Conservation (phyloP, 1,140 invertebrate genomes). For the Drosophila sturtevanti region DNA sequence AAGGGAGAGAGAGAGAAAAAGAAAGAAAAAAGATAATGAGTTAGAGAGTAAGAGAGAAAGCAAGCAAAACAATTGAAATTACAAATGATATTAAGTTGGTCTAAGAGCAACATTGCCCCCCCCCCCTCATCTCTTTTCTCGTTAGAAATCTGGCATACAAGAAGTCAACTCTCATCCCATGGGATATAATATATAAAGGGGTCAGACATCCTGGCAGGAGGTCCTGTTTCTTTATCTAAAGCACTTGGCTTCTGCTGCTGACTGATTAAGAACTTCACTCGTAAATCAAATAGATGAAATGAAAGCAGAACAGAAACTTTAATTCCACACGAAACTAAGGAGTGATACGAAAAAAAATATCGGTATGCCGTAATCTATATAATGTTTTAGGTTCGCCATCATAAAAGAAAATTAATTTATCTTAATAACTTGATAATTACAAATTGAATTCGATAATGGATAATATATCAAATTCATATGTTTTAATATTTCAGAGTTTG, state of each 20-base stretch:
- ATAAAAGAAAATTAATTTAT: too few relatives aligned
- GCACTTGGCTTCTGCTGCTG: conserved; percentile 10
- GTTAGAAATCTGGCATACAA: not conserved
- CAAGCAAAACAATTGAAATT: conserved; percentile 51
- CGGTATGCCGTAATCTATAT: conserved; percentile 10
- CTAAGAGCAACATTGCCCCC: conserved; percentile 1
- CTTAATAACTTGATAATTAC: too few relatives aligned
- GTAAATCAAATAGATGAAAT: conserved; percentile 54
- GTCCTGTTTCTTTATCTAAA: conserved; percentile 19
- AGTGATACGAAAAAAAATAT: conserved; percentile 32
- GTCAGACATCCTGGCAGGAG: conserved; percentile 38
- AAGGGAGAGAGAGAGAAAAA: not conserved
- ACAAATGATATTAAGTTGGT: conserved; percentile 40
- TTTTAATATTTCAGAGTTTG: too few relatives aligned
- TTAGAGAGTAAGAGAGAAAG: not conserved
- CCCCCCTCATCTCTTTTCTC: not conserved
- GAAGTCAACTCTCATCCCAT: not conserved
- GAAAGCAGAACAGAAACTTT: conserved; percentile 47
- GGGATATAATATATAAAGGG: not conserved
- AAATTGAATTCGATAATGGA: too few relatives aligned
- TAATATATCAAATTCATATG: too few relatives aligned
- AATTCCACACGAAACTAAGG: conserved; percentile 38
- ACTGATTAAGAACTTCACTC: conserved; percentile 60
- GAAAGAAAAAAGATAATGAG: too few relatives aligned
- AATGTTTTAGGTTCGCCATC: too few relatives aligned